A percentile compares a stretch with the other conserved stretches of the same genome.
Evolutionary conservation across 2,888 invertebrate genomes (phyloP).

Genomic region (Ennomos fuscantarius): DNA sequence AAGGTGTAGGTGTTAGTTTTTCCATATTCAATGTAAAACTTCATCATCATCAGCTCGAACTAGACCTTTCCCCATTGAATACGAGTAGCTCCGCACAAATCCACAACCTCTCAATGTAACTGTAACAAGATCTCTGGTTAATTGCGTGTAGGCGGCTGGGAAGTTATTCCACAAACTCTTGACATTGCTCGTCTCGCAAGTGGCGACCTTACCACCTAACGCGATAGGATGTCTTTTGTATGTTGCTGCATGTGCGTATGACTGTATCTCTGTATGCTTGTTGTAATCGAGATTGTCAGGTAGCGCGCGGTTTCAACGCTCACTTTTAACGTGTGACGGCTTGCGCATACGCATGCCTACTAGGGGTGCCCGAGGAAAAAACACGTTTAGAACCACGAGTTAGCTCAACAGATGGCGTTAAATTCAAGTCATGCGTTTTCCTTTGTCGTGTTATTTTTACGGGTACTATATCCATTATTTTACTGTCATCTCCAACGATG

Average conservation of each 20-base stretch:
- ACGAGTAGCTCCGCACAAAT: no score
- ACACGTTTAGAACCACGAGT: no score
- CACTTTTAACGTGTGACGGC: conserved; percentile 18
- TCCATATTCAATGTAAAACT: no score
- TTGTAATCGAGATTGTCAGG: conserved; percentile 64
- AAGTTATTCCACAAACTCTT: not conserved
- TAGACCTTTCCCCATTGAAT: no score
- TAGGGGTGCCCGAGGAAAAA: not conserved
- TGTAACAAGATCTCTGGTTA: no score
- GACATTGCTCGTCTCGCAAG: conserved; percentile 8
- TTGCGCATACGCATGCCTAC: not conserved
- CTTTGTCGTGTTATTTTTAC: not conserved
- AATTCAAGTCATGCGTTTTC: not conserved
- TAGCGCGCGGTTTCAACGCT: conserved; percentile 47
- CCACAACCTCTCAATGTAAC: no score
- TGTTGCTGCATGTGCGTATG: conserved; percentile 45
- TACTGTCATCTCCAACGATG: not conserved
- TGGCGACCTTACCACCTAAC: not conserved
- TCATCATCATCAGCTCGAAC: no score
- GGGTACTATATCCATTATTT: not conserved
- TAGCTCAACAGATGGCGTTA: not conserved
- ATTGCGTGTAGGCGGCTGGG: not conserved
- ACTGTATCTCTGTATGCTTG: conserved; percentile 48
- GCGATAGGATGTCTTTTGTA: conserved; percentile 33
- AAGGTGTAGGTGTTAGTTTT: no score